phyloP scores from a whole-genome alignment of 2,797 vertebrate genomes.

The Philypnodon macrostomus region DNA sequence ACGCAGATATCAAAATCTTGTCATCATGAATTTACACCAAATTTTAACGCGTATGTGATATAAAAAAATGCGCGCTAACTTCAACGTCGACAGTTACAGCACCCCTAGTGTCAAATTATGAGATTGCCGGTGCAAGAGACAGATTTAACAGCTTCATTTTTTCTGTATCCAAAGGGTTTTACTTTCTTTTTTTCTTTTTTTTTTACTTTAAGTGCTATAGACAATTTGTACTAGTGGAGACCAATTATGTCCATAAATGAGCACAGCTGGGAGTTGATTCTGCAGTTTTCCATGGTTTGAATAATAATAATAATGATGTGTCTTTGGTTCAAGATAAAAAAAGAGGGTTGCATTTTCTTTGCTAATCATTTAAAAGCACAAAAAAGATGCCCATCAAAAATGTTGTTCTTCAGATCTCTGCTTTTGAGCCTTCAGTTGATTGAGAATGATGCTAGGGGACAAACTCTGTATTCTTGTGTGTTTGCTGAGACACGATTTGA shows the following conservation, averaged over 20 bases:
- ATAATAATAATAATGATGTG: neutral
- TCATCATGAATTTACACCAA: too few species aligned
- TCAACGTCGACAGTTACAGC: too few species aligned
- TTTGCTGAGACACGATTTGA: neutral
- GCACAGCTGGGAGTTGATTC: neutral
- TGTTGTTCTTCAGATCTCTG: neutral
- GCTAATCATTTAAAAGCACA: neutral
- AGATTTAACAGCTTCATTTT: too few species aligned
- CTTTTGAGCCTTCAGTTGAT: conserved; percentile 1
- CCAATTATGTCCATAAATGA: too few species aligned
- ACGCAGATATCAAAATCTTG: too few species aligned
- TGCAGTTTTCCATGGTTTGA: neutral
- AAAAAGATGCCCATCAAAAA: conserved; percentile 1
- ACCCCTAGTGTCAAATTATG: too few species aligned
- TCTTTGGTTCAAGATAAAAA: conserved; percentile 2
- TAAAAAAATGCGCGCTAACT: too few species aligned
- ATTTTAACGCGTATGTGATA: too few species aligned
- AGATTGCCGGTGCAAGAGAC: too few species aligned
- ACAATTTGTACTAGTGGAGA: too few species aligned
- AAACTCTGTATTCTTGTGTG: neutral
- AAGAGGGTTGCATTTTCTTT: neutral
- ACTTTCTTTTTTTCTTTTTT: neutral
- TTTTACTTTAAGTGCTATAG: neutral
- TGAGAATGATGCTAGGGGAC: neutral
- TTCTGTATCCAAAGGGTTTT: too few species aligned